These are phyloP conservation scores for Drosophila siamana DNA, from an alignment of 2,888 invertebrate genomes.

Conservation along the genomic window DNA sequence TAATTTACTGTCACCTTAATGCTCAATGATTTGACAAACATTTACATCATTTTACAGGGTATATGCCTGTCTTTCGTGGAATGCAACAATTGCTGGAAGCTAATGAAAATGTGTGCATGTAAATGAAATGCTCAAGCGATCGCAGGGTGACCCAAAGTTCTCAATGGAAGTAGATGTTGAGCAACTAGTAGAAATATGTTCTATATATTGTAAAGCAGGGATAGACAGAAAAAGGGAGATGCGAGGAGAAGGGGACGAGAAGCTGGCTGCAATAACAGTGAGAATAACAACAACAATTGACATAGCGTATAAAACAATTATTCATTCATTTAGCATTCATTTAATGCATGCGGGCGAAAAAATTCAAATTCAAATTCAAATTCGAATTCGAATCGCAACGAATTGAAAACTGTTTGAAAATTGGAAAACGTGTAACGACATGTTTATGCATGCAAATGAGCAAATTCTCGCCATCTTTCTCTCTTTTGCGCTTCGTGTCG, in stretches of 20 bases:
- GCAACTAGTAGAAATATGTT: background rate
- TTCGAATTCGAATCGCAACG: conserved; percentile 13
- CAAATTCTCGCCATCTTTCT: conserved; percentile 15
- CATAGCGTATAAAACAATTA: conserved; percentile 21
- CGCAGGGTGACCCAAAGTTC: conserved; percentile 16
- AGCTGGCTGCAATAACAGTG: background rate
- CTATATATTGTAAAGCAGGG: too few species aligned
- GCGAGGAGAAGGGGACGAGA: background rate
- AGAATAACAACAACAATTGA: conserved; percentile 36
- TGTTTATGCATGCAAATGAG: conserved; percentile 64
- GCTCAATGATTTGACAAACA: too few species aligned
- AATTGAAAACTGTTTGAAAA: conserved; percentile 23
- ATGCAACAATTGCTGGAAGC: background rate
- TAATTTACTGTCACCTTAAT: too few species aligned
- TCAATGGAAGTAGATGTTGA: conserved; percentile 21
- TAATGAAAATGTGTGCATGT: conserved; percentile 47
- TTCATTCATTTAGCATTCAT: conserved; percentile 55
- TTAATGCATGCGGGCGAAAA: conserved; percentile 46
- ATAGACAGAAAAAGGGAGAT: background rate
- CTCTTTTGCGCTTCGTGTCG: conserved; percentile 9
- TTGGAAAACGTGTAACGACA: conserved; percentile 20
- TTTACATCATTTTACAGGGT: too few species aligned
- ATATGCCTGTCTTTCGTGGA: conserved; percentile 13
- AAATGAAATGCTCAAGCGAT: conserved; percentile 33
- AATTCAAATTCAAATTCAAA: too few species aligned